Percentiles rank a stretch among this genome's conserved stretches.
Conservation (phyloP, 2,113 vertebrate species). For the Lepidothrix coronata region DNA sequence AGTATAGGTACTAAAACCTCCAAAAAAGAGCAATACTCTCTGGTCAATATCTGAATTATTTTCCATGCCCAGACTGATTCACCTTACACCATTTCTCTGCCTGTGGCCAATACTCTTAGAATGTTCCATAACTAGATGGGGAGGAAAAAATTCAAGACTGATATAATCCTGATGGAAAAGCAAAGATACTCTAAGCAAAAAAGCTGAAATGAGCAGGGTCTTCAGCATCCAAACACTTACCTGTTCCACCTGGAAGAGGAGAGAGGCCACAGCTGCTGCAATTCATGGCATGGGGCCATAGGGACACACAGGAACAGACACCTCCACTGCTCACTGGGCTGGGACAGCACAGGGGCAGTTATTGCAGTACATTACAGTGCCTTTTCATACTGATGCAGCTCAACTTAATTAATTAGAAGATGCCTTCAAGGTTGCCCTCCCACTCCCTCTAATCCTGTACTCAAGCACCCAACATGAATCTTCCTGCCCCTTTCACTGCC, state of each 20-base stretch:
- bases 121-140: neutral
- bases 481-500: neutral
- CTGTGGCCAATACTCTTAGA: neutral
- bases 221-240: neutral
- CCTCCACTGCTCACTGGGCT: neutral
- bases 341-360: neutral
- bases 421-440: neutral
- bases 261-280: neutral
- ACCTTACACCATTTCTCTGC: neutral
- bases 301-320: rapidly evolving
- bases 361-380: neutral
- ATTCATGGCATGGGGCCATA: too few species aligned
- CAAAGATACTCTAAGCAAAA: neutral
- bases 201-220: neutral
- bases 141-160: neutral
- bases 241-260: neutral
- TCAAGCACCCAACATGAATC: rapidly evolving
- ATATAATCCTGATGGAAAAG: neutral
- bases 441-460: neutral
- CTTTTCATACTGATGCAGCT: neutral
- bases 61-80: neutral
- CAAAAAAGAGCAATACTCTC: neutral
- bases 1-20: neutral
- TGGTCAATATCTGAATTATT: neutral
- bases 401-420: neutral